phyloP scores from a whole-genome alignment of 2,888 invertebrate genomes.

The Patella pellucida region DNA sequence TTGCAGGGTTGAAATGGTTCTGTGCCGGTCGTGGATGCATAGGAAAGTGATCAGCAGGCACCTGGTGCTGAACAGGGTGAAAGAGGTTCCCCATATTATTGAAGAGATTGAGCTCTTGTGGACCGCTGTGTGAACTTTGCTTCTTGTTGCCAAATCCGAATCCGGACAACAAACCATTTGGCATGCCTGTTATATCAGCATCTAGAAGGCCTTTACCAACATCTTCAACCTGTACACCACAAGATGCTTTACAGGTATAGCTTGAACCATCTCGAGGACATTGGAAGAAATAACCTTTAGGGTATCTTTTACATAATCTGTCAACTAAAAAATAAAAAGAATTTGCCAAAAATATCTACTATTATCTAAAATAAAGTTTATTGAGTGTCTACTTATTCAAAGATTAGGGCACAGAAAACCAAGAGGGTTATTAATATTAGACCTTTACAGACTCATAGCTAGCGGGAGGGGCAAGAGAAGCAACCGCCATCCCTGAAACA shows the following conservation, averaged over 20 bases:
- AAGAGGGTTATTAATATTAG: too few relatives aligned
- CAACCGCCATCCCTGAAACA: too few relatives aligned
- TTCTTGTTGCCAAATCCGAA: neutral
- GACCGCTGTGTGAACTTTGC: neutral
- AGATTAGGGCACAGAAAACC: too few relatives aligned
- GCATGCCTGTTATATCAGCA: slow-evolving; percentile 2
- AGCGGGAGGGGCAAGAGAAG: too few relatives aligned
- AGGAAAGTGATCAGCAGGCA: neutral
- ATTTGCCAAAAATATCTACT: too few relatives aligned
- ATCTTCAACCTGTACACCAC: slow-evolving; percentile 18
- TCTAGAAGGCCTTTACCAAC: slow-evolving; percentile 14
- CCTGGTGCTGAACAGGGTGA: neutral
- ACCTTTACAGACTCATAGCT: too few relatives aligned
- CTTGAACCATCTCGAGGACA: slow-evolving; percentile 8
- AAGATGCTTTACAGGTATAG: slow-evolving; percentile 21
- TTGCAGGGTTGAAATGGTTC: neutral
- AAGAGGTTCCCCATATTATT: neutral
- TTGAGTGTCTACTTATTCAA: too few relatives aligned
- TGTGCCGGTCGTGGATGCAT: neutral
- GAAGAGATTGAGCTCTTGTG: neutral
- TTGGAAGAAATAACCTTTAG: slow-evolving; percentile 15
- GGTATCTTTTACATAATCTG: slow-evolving; percentile 18
- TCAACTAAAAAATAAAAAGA: neutral
- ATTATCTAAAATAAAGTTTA: too few relatives aligned
- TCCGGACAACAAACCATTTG: neutral